Evolutionary conservation across 2,797 vertebrate species (phyloP).

Genomic region (Epinephelus coioides): DNA sequence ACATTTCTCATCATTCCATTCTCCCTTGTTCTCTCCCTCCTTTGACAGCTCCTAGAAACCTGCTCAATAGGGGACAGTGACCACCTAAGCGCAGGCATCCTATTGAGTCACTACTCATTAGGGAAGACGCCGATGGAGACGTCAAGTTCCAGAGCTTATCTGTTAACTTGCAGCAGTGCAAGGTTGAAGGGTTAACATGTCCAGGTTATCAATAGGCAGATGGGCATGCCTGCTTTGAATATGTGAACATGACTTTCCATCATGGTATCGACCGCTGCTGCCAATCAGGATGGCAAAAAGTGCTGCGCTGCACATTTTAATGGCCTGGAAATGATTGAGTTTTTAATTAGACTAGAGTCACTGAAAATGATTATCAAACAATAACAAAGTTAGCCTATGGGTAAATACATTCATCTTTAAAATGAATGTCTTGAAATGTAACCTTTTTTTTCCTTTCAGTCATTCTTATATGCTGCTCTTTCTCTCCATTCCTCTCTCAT

Average conservation of each 20-base stretch:
- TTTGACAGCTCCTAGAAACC: conserved; percentile 29
- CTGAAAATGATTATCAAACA: conserved; percentile 28
- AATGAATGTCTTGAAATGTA: background rate
- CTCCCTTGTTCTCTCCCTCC: conserved; percentile 5
- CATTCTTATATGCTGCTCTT: background rate
- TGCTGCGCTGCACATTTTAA: conserved; percentile 43
- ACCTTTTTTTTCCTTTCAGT: background rate
- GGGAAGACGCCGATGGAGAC: conserved; percentile 50
- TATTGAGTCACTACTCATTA: conserved; percentile 57
- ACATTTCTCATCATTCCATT: conserved; percentile 20
- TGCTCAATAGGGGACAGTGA: conserved; percentile 47
- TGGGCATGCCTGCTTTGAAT: conserved; percentile 41
- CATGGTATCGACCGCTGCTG: conserved; percentile 40
- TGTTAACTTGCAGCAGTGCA: conserved; percentile 32
- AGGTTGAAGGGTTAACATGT: conserved; percentile 55
- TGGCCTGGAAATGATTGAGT: conserved; percentile 2
- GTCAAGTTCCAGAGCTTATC: conserved; percentile 58
- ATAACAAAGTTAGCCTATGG: conserved; percentile 8
- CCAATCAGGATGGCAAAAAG: conserved; percentile 41
- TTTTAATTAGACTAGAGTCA: conserved; percentile 24
- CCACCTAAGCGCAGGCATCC: conserved; percentile 29
- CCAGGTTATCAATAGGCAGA: conserved; percentile 52
- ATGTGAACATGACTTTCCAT: conserved; percentile 52
- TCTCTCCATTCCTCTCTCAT: background rate
- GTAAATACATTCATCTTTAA: conserved; percentile 23